Evolutionary conservation across 2,888 invertebrate species (phyloP).

Genomic region (Caenorhabditis japonica): DNA sequence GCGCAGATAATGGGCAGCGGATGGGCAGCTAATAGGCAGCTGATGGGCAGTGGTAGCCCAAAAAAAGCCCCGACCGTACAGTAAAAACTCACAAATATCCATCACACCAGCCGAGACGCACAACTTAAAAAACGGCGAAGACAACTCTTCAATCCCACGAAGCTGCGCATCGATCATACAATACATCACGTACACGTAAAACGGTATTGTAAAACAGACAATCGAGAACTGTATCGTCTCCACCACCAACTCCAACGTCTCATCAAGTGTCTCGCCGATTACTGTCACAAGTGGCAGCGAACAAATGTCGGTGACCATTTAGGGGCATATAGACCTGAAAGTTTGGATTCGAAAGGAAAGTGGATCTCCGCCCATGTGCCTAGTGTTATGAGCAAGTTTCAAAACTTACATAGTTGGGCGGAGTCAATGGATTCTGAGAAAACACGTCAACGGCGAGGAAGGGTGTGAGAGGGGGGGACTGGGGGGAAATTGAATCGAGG

Average conservation of each 20-base stretch:
- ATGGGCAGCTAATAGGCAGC: too few species aligned
- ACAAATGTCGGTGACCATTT: conserved; percentile 31
- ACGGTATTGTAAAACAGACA: conserved; percentile 40
- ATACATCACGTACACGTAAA: conserved; percentile 30
- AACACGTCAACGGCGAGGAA: too few species aligned
- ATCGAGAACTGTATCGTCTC: conserved; percentile 37
- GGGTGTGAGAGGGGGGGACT: too few species aligned
- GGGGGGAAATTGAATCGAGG: too few species aligned
- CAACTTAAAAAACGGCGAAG: conserved; percentile 49
- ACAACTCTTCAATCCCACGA: conserved; percentile 26
- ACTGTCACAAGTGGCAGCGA: conserved; percentile 16
- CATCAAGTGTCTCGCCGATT: conserved; percentile 36
- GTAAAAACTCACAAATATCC: conserved; percentile 39
- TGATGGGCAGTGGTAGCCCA: too few species aligned
- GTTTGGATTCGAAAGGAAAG: neutral
- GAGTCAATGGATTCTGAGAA: too few species aligned
- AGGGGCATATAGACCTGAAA: neutral
- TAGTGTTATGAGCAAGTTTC: too few species aligned
- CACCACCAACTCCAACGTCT: conserved; percentile 27
- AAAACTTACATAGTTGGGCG: too few species aligned
- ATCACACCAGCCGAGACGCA: conserved; percentile 43
- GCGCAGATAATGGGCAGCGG: too few species aligned
- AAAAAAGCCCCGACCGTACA: too few species aligned
- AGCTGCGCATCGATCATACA: conserved; percentile 32
- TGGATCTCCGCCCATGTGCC: too few species aligned